Conservation (phyloP, 1,140 invertebrate genomes). For the Drosophila mojavensis region DNA sequence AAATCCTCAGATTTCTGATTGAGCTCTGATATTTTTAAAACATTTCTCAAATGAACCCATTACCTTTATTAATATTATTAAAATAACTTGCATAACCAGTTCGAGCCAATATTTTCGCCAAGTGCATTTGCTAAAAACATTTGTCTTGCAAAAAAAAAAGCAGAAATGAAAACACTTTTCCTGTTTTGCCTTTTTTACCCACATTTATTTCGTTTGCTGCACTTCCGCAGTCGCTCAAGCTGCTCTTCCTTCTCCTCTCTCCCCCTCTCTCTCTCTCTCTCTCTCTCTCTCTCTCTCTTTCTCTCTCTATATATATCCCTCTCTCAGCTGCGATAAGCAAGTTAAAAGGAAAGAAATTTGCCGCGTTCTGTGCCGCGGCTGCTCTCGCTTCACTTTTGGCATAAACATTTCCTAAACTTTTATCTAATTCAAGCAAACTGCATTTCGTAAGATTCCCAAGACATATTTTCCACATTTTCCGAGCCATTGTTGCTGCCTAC, state of each 20-base stretch:
- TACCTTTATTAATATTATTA: too few relatives aligned
- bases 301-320: too few relatives aligned
- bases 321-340: slow-evolving; percentile 31
- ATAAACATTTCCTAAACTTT: slow-evolving; percentile 82
- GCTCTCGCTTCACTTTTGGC: slow-evolving; percentile 60
- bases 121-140: slow-evolving; percentile 24
- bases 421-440: slow-evolving; percentile 81
- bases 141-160: slow-evolving; percentile 6
- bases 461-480: slow-evolving; percentile 77
- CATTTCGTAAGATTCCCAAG: slow-evolving; percentile 79
- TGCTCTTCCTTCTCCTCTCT: background rate
- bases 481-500: slow-evolving; percentile 64
- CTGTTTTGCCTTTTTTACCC: slow-evolving; percentile 70
- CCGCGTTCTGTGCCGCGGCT: slow-evolving; percentile 10
- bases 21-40: too few relatives aligned
- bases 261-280: background rate
- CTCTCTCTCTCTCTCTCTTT: background rate
- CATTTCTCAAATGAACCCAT: too few relatives aligned
- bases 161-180: slow-evolving; percentile 45
- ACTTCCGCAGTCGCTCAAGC: slow-evolving; percentile 56
- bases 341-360: background rate
- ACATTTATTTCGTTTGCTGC: slow-evolving; percentile 78
- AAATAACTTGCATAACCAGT: background rate
- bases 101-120: background rate
- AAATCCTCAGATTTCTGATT: too few relatives aligned